Evolutionary conservation across 2,888 invertebrate species (phyloP).

Genomic region (Lasioglossum malachurum): DNA sequence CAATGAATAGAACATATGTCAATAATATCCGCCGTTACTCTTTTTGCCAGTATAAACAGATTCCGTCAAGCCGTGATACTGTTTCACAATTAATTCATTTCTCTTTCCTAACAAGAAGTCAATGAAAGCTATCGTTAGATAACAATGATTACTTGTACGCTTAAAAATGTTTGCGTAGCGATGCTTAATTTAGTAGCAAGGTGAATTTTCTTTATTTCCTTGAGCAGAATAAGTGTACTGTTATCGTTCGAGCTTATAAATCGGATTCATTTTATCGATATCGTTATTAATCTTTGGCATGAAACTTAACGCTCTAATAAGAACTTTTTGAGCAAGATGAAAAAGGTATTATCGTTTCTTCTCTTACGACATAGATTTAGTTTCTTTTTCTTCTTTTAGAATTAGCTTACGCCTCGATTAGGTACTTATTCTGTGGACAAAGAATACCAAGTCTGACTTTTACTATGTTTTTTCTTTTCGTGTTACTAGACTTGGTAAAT

Average conservation of each 20-base stretch:
- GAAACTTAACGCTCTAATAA: conserved; percentile 32
- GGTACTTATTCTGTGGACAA: conserved; percentile 45
- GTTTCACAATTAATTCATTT: not conserved
- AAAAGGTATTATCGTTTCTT: conserved; percentile 28
- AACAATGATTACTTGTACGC: conserved; percentile 16
- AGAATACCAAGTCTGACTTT: conserved; percentile 23
- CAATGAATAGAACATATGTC: conserved; percentile 45
- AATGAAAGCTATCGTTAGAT: not conserved
- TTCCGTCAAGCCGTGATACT: not conserved
- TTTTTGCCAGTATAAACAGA: conserved; percentile 35
- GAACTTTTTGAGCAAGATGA: conserved; percentile 20
- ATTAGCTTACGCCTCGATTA: conserved; percentile 26
- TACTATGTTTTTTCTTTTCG: conserved; percentile 9
- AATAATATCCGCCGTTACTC: conserved; percentile 40
- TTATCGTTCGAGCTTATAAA: conserved; percentile 26
- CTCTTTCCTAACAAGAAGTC: not conserved
- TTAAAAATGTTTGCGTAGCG: conserved; percentile 1
- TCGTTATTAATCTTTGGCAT: conserved; percentile 21
- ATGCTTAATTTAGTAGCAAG: conserved; percentile 1
- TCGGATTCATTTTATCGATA: conserved; percentile 21
- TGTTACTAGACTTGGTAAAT: conserved; percentile 33
- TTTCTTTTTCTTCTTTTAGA: conserved; percentile 29
- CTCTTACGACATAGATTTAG: conserved; percentile 32
- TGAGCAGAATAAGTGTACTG: conserved; percentile 31
- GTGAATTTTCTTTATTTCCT: conserved; percentile 35